These are phyloP conservation scores for Cryptoprocta ferox DNA, from an alignment of 2,797 vertebrate genomes.

Conservation along the genomic window DNA sequence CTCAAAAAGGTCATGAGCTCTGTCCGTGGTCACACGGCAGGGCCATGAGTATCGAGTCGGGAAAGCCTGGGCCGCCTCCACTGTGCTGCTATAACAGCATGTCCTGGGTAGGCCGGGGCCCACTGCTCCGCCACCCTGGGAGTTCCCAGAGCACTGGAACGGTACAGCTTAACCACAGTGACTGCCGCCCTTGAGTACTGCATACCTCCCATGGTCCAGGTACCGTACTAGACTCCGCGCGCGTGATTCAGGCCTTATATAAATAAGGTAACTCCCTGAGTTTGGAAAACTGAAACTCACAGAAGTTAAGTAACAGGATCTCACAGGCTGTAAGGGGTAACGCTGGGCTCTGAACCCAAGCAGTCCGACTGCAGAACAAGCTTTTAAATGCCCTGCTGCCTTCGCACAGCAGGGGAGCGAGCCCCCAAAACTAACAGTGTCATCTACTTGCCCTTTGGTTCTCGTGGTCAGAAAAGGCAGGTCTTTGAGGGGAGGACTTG, in stretches of 20 bases:
- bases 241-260: background rate
- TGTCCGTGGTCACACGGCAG: background rate
- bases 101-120: background rate
- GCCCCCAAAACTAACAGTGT: background rate
- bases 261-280: background rate
- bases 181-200: background rate
- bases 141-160: background rate
- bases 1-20: background rate
- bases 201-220: fast-evolving
- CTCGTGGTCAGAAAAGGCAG: background rate
- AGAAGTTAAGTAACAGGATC: background rate
- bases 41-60: background rate
- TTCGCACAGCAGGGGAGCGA: background rate
- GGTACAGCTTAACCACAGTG: no score
- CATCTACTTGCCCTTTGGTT: background rate
- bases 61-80: background rate
- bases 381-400: background rate
- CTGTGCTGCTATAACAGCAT: background rate
- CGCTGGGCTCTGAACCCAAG: background rate
- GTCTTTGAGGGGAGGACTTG: background rate
- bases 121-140: background rate
- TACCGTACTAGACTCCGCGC: fast-evolving
- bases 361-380: background rate
- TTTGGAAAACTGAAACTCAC: background rate
- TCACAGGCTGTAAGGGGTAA: background rate